Percentiles rank a stretch among this genome's conserved stretches.
Evolutionary conservation across 2,888 invertebrate species (phyloP).

Genomic region (Dendrolimus houi): DNA sequence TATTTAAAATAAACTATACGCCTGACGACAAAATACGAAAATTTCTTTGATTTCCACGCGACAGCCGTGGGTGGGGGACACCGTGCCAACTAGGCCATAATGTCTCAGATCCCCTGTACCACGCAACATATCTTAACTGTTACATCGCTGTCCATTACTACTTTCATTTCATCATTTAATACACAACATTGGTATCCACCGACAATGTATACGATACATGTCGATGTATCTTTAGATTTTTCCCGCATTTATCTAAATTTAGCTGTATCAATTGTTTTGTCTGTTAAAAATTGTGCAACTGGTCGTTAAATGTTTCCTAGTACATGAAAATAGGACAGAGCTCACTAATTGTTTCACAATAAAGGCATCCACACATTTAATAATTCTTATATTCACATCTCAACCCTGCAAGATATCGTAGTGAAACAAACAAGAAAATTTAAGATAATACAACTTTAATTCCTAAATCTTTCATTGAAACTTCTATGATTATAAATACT

Average conservation of each 20-base stretch:
- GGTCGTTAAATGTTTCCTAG: constrained; percentile 57
- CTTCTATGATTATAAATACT: too few relatives aligned
- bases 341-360: constrained; percentile 52
- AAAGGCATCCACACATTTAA: constrained; percentile 13
- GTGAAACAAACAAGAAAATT: too few relatives aligned
- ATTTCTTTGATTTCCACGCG: constrained; percentile 53
- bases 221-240: constrained; percentile 29
- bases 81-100: constrained; percentile 66
- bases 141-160: constrained; percentile 24
- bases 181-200: constrained; percentile 3
- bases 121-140: constrained; percentile 14
- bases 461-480: too few relatives aligned
- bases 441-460: too few relatives aligned
- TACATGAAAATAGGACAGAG: constrained; percentile 47
- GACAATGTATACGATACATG: constrained; percentile 20
- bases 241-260: constrained; percentile 36
- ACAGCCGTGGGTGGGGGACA: constrained; percentile 39
- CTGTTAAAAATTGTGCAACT: constrained; percentile 58
- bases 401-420: too few relatives aligned
- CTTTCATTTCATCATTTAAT: constrained; percentile 1
- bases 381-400: too few relatives aligned
- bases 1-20: constrained; percentile 3
- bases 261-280: constrained; percentile 60
- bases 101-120: constrained; percentile 43
- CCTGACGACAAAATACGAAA: constrained; percentile 26